phyloP scores from a whole-genome alignment of 2,797 vertebrate genomes.

The Lacerta agilis region DNA sequence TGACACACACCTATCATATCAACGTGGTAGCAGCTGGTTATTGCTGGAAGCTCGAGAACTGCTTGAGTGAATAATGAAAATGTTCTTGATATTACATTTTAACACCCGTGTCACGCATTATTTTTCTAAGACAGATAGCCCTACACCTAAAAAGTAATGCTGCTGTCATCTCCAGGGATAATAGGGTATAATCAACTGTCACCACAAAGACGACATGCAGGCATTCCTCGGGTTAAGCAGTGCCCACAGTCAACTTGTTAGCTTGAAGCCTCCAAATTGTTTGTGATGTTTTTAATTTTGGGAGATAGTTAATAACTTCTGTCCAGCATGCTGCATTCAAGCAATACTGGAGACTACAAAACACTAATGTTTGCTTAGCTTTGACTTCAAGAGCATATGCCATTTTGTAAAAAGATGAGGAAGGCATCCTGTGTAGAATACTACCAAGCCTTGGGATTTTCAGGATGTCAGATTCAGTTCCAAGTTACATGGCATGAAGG shows the following conservation, averaged over 20 bases:
- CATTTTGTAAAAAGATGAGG: neutral
- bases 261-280: neutral
- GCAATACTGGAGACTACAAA: neutral
- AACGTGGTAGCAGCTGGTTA: slow-evolving; percentile 59
- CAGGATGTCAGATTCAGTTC: neutral
- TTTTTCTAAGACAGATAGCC: slow-evolving; percentile 24
- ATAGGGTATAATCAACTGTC: slow-evolving; percentile 38
- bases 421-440: neutral
- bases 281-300: neutral
- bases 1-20: slow-evolving; percentile 53
- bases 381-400: neutral
- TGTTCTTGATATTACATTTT: slow-evolving; percentile 42
- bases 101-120: slow-evolving; percentile 37
- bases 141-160: slow-evolving; percentile 23
- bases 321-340: neutral
- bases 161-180: slow-evolving; percentile 24
- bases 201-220: neutral
- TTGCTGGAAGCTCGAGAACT: slow-evolving; percentile 57
- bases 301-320: neutral
- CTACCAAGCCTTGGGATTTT: neutral
- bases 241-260: neutral
- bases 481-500: neutral
- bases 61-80: slow-evolving; percentile 58
- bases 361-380: neutral
- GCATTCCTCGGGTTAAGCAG: neutral